A percentile compares a stretch with the other conserved stretches of the same genome.
These are phyloP conservation scores for Cetoscarus ocellatus DNA, from an alignment of 2,797 vertebrate genomes.

Conservation along the genomic window DNA sequence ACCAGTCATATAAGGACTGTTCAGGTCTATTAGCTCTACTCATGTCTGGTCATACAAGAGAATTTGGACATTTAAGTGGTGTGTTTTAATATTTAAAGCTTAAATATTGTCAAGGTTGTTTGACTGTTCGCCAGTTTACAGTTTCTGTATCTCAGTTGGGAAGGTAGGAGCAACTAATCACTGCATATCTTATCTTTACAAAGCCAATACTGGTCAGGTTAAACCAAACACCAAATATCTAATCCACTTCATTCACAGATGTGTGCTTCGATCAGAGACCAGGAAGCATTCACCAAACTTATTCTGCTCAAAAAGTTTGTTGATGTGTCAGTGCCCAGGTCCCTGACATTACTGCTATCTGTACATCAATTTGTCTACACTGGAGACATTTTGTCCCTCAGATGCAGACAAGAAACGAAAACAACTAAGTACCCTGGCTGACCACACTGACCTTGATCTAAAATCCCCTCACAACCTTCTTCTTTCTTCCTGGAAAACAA, in stretches of 20 bases:
- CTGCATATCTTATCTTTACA: too few species aligned
- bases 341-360: conserved; percentile 74
- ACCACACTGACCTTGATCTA: conserved; percentile 70
- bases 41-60: not conserved
- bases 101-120: not conserved
- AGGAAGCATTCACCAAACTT: not conserved
- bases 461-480: not conserved
- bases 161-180: too few species aligned
- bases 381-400: conserved; percentile 77
- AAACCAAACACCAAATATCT: not conserved
- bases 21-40: rapidly evolving
- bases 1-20: not conserved
- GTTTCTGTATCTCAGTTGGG: not conserved
- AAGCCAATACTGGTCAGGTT: not conserved
- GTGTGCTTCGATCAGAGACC: too few species aligned
- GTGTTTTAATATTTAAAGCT: not conserved
- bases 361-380: conserved; percentile 60
- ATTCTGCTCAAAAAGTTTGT: not conserved
- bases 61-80: rapidly evolving
- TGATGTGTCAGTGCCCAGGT: conserved; percentile 43
- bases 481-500: not conserved
- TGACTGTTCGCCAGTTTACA: not conserved
- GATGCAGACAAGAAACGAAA: conserved; percentile 62
- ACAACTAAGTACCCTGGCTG: conserved; percentile 54
- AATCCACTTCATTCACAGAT: too few species aligned